Percentiles rank a stretch among this genome's conserved stretches.
Evolutionary conservation across 2,113 vertebrate species (phyloP).

Genomic region (Platichthys flesus): DNA sequence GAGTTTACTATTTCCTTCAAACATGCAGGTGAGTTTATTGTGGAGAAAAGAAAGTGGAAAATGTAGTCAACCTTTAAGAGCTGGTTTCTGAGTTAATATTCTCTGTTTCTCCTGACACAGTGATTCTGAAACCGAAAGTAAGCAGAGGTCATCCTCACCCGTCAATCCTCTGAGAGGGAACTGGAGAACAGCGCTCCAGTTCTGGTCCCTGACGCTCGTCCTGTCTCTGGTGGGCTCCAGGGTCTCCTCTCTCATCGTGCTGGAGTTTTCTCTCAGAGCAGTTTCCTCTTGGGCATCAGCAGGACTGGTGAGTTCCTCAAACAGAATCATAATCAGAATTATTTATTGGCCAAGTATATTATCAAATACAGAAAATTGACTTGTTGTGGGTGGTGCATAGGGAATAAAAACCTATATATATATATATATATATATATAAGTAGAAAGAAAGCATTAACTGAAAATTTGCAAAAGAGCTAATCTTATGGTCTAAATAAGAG

Average conservation of each 20-base stretch:
- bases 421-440: too few species aligned
- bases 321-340: background rate
- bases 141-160: constrained; percentile 14
- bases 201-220: constrained; percentile 76
- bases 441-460: too few species aligned
- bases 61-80: background rate
- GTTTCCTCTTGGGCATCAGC: constrained; percentile 77
- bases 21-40: constrained; percentile 83
- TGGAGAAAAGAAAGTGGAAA: background rate
- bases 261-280: constrained; percentile 90
- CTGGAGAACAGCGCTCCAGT: constrained; percentile 75
- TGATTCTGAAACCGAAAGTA: constrained; percentile 41
- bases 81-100: background rate
- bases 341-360: too few species aligned
- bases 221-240: constrained; percentile 83
- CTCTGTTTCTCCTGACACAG: constrained; percentile 23
- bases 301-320: constrained; percentile 77
- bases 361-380: too few species aligned
- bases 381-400: too few species aligned
- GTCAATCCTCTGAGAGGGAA: constrained; percentile 24
- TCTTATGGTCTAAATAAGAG: too few species aligned
- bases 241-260: constrained; percentile 86
- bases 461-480: too few species aligned
- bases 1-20: constrained; percentile 85
- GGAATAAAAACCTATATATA: too few species aligned